A percentile compares a stretch with the other conserved stretches of the same genome.
Conservation (phyloP, 2,113 vertebrate species). For the Morone saxatilis region DNA sequence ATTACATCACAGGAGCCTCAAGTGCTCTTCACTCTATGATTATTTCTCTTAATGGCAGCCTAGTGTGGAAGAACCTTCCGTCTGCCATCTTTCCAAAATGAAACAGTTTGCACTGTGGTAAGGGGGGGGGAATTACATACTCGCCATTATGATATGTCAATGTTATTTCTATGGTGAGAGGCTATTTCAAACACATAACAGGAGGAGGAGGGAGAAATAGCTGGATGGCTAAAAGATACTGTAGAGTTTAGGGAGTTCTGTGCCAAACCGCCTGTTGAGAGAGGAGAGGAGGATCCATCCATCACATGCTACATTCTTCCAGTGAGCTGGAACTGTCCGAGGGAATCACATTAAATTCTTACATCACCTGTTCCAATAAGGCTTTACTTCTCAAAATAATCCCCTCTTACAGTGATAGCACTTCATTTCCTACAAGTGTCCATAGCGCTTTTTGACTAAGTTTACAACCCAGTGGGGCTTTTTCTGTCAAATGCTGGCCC, state of each 20-base stretch:
- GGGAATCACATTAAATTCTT: constrained; percentile 66
- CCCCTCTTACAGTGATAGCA: constrained; percentile 46
- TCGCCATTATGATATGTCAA: constrained; percentile 62
- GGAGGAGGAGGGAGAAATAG: constrained; percentile 35
- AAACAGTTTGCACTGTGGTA: constrained; percentile 55
- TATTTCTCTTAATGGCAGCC: constrained; percentile 58
- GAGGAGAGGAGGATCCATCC: constrained; percentile 67
- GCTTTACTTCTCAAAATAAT: constrained; percentile 63
- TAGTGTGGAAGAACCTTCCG: constrained; percentile 60
- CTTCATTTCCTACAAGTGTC: constrained; percentile 70
- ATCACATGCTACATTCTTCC: constrained; percentile 76
- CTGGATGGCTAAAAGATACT: constrained; percentile 55
- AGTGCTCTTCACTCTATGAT: constrained; percentile 49
- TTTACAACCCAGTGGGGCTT: constrained; percentile 24
- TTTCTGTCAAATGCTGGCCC: constrained; percentile 20
- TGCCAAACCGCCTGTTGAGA: constrained; percentile 69
- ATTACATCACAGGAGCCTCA: constrained; percentile 67
- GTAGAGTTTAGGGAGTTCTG: constrained; percentile 37
- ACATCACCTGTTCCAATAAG: constrained; percentile 79
- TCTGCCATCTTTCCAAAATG: constrained; percentile 71
- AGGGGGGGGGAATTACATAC: constrained; percentile 42
- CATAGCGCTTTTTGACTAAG: constrained; percentile 32
- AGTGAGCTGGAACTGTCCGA: constrained; percentile 68
- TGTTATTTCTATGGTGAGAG: constrained; percentile 76
- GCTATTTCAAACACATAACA: constrained; percentile 64